phyloP scores from a whole-genome alignment of 2,113 vertebrate genomes.

The Fregata magnificens region DNA sequence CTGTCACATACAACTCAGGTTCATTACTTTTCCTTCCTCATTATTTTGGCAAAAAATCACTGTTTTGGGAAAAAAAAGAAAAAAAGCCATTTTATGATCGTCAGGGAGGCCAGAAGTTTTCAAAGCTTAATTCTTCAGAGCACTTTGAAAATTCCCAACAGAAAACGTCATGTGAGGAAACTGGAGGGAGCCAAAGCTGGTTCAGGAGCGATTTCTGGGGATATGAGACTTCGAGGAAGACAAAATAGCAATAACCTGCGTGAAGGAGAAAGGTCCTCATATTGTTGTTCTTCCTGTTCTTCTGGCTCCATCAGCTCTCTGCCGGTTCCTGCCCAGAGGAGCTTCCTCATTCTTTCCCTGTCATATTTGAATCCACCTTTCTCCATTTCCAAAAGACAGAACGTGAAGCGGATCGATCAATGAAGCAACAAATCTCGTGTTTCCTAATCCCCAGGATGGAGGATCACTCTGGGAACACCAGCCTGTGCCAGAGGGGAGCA shows the following conservation, averaged over 20 bases:
- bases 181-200: neutral
- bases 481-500: neutral
- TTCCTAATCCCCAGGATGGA: neutral
- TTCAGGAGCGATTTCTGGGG: neutral
- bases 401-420: neutral
- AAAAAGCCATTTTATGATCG: neutral
- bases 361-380: neutral
- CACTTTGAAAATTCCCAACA: neutral
- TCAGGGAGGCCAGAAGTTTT: neutral
- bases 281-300: neutral
- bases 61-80: neutral
- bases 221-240: neutral
- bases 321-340: neutral
- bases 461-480: neutral
- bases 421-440: neutral
- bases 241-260: neutral
- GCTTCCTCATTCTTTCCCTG: conserved; percentile 12
- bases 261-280: neutral
- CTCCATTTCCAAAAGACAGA: neutral
- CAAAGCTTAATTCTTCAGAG: neutral
- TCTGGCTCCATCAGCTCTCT: neutral
- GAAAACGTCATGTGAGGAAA: neutral
- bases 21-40: neutral
- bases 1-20: neutral
- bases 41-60: neutral